Conservation (phyloP, 2,113 vertebrate species). For the Ceyx melanurus region DNA sequence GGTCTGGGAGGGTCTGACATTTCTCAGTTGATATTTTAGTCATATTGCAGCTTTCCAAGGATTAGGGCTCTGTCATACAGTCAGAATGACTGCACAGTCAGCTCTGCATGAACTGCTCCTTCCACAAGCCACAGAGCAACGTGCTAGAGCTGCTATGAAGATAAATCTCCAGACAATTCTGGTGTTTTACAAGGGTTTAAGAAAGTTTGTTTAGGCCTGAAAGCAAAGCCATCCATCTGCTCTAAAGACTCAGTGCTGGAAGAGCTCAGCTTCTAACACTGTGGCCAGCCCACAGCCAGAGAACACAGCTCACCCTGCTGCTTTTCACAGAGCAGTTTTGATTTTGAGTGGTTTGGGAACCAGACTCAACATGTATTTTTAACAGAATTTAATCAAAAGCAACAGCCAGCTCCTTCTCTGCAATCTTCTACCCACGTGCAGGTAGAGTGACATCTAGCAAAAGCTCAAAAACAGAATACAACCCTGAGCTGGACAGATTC, state of each 20-base stretch:
- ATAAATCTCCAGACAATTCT: neutral
- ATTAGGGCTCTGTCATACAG: neutral
- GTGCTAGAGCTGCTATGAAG: neutral
- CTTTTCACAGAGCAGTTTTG: neutral
- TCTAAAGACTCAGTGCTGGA: neutral
- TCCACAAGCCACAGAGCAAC: neutral
- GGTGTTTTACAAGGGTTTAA: neutral
- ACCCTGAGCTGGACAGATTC: neutral
- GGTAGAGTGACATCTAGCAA: neutral
- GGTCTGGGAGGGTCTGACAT: neutral
- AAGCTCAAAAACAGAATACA: neutral
- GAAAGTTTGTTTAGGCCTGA: neutral
- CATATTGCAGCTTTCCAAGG: neutral
- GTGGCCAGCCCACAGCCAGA: neutral
- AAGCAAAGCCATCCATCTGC: neutral
- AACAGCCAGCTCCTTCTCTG: neutral
- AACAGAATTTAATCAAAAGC: neutral
- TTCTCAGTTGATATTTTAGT: neutral
- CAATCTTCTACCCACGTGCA: neutral
- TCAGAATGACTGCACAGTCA: neutral
- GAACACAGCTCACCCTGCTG: neutral
- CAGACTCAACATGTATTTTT: neutral
- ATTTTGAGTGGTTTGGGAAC: neutral
- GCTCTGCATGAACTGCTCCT: neutral
- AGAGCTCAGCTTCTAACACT: neutral